Percentiles rank a stretch among this genome's conserved stretches.
These are phyloP conservation scores for Theristus sp. DNA, from an alignment of 2,888 invertebrate species.

Conservation along the genomic window DNA sequence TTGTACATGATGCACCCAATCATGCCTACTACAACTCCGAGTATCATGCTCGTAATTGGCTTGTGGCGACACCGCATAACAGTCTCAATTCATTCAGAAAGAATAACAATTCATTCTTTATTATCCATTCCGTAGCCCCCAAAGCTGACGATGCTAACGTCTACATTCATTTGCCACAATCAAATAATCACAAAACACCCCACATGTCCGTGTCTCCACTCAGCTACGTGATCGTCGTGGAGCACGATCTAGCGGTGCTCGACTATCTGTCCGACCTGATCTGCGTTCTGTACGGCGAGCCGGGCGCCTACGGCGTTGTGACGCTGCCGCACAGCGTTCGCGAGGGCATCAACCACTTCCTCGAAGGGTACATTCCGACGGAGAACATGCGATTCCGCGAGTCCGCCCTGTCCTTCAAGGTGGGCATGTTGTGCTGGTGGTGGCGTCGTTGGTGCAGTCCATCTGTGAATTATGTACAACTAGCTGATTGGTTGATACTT, in stretches of 20 bases:
- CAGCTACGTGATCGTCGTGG: constrained; percentile 93
- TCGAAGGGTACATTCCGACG: constrained; percentile 96
- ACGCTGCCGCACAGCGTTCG: constrained; percentile 98
- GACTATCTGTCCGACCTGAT: constrained; percentile 98
- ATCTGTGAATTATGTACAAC: too few relatives aligned
- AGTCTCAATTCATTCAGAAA: too few relatives aligned
- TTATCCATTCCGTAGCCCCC: too few relatives aligned
- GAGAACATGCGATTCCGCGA: constrained; percentile 96
- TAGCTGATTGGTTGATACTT: too few relatives aligned
- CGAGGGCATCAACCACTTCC: constrained; percentile 98
- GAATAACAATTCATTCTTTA: too few relatives aligned
- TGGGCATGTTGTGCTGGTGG: too few relatives aligned
- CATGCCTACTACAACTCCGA: too few relatives aligned
- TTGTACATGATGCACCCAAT: too few relatives aligned
- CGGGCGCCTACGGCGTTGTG: constrained; percentile 91
- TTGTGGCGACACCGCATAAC: too few relatives aligned
- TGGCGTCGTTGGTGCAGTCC: too few relatives aligned
- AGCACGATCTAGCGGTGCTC: constrained; percentile 92
- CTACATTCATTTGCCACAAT: constrained; percentile 3
- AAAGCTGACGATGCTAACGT: too few relatives aligned
- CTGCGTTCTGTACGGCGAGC: constrained; percentile 78
- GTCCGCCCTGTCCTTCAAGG: constrained; percentile 80
- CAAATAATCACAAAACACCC: neutral
- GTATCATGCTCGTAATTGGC: too few relatives aligned
- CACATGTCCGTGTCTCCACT: constrained; percentile 6